phyloP scores from a whole-genome alignment of 2,113 vertebrate genomes.

The Sinocyclocheilus maitianheensis region DNA sequence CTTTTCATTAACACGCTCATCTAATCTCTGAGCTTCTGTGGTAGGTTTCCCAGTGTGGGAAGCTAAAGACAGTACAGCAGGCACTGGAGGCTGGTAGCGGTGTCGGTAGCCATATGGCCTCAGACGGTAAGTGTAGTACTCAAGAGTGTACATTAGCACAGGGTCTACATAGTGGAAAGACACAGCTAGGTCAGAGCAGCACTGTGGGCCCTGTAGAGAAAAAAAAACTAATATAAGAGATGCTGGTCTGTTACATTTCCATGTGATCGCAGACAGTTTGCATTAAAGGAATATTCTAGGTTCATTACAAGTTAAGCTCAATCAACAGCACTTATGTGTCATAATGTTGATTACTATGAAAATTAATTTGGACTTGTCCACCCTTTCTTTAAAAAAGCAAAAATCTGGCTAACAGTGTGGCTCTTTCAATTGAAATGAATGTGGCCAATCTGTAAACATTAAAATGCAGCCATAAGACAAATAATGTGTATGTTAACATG shows the following conservation, averaged over 20 bases:
- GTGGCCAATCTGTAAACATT: neutral
- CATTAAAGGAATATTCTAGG: neutral
- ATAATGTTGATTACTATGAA: neutral
- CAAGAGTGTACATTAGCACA: slow-evolving; percentile 71
- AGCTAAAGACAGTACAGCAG: slow-evolving; percentile 24
- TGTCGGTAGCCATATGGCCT: slow-evolving; percentile 72
- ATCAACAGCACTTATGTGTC: neutral
- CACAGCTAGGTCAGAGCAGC: slow-evolving; percentile 78
- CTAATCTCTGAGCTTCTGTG: neutral
- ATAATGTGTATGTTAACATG: neutral
- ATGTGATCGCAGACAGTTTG: neutral
- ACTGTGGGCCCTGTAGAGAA: slow-evolving; percentile 71
- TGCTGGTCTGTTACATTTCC: neutral
- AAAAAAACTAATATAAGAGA: slow-evolving; percentile 4
- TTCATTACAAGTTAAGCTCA: neutral
- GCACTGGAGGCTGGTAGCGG: slow-evolving; percentile 70
- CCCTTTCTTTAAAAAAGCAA: neutral
- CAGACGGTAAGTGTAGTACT: slow-evolving; percentile 76
- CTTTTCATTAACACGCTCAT: slow-evolving; percentile 23
- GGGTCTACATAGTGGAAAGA: slow-evolving; percentile 79
- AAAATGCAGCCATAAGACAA: neutral
- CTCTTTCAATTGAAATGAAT: neutral
- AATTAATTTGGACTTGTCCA: no score
- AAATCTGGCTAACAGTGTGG: neutral
- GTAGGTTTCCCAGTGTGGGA: neutral